Percentiles rank a stretch among this genome's conserved stretches.
These are phyloP conservation scores for Nesogale talazaci DNA, from an alignment of 2,113 vertebrate genomes.

Conservation along the genomic window DNA sequence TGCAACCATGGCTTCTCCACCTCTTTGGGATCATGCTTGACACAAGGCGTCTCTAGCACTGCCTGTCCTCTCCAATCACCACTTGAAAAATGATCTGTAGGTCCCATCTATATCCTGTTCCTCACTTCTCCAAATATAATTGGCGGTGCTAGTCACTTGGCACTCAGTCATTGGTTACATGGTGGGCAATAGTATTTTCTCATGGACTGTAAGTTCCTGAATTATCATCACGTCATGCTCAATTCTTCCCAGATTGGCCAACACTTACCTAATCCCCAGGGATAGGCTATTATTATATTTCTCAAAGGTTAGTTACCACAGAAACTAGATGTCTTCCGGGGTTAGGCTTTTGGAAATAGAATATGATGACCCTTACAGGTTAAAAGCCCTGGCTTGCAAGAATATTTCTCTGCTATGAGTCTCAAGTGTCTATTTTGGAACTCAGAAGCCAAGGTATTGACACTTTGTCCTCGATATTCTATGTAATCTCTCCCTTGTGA, in stretches of 20 bases:
- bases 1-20: background rate
- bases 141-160: background rate
- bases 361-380: conserved; percentile 21
- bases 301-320: background rate
- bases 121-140: background rate
- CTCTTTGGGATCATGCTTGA: background rate
- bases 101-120: background rate
- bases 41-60: background rate
- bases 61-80: background rate
- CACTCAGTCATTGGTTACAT: background rate
- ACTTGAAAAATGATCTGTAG: background rate
- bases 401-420: conserved; percentile 43
- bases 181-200: background rate
- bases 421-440: conserved; percentile 51
- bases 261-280: background rate
- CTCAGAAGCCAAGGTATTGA: conserved; percentile 51
- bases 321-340: background rate
- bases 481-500: conserved; percentile 10
- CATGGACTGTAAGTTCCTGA: background rate
- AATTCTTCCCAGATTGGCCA: background rate
- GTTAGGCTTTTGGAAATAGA: conserved; percentile 37
- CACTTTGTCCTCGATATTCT: conserved; percentile 43
- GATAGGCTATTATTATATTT: background rate
- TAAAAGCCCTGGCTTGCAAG: conserved; percentile 46
- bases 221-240: background rate